phyloP scores from a whole-genome alignment of 2,113 vertebrate genomes.

The Tachysurus fulvidraco region DNA sequence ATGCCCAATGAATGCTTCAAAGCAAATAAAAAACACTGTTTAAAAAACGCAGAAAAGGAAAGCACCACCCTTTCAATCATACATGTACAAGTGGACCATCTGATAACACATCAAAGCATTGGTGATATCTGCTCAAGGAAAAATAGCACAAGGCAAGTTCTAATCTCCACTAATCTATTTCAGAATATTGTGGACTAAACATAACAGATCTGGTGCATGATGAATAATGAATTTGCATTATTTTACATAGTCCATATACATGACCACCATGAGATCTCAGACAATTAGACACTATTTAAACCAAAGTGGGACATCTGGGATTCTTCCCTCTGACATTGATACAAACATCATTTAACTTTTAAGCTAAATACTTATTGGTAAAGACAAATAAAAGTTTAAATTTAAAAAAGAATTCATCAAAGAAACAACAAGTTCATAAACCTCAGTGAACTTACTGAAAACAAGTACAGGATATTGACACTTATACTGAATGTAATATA shows the following conservation, averaged over 20 bases:
- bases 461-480: not conserved
- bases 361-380: not conserved
- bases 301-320: not conserved
- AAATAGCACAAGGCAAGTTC: not conserved
- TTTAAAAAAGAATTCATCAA: not conserved
- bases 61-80: conserved; percentile 30
- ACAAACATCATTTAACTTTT: not conserved
- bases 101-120: conserved; percentile 9
- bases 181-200: not conserved
- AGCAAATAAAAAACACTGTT: conserved; percentile 45
- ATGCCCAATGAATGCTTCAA: conserved; percentile 46
- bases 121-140: not conserved
- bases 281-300: not conserved
- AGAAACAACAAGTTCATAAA: too few species aligned
- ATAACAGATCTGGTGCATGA: not conserved
- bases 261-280: too few species aligned
- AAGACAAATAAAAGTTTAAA: not conserved
- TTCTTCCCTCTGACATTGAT: too few species aligned
- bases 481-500: not conserved
- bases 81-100: not conserved
- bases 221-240: too few species aligned
- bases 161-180: not conserved
- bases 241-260: too few species aligned
- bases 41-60: conserved; percentile 23
- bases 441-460: not conserved